Percentiles rank a stretch among this genome's conserved stretches.
phyloP scores from a whole-genome alignment of 2,888 invertebrate species.

The Tetramorium bicarinatum region DNA sequence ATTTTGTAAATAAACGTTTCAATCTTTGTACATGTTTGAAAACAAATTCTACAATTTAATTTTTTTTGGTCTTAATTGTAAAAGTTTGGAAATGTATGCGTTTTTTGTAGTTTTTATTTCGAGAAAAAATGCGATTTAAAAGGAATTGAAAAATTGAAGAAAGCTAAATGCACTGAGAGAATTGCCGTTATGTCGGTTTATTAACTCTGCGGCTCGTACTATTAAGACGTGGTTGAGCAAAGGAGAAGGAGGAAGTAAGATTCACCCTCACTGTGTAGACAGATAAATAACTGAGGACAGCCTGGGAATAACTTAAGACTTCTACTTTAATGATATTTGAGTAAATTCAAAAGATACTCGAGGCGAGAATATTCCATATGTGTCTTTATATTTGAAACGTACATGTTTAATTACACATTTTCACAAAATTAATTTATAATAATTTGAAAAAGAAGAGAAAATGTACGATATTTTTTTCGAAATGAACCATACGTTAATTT shows the following conservation, averaged over 20 bases:
- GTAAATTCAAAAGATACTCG: conserved; percentile 46
- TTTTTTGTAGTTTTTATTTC: not conserved
- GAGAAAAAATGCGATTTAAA: not conserved
- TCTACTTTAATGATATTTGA: conserved; percentile 52
- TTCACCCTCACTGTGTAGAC: conserved; percentile 76
- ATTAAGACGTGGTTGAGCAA: conserved; percentile 83
- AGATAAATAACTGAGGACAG: conserved; percentile 85
- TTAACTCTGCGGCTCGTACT: conserved; percentile 84
- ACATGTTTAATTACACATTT: not conserved
- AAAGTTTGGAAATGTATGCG: not conserved
- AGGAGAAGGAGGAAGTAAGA: conserved; percentile 70
- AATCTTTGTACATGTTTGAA: not conserved
- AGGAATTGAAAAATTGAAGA: conserved; percentile 46
- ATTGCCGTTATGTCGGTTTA: conserved; percentile 77
- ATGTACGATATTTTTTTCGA: not conserved
- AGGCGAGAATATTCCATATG: not conserved
- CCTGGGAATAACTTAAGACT: conserved; percentile 82
- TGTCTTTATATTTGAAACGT: not conserved
- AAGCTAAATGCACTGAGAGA: conserved; percentile 13
- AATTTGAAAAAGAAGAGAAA: not conserved
- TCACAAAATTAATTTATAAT: not conserved
- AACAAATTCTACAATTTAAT: not conserved
- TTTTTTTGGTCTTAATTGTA: not conserved
- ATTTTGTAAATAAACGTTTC: not conserved
- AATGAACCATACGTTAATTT: not conserved